Percentiles rank a stretch among this genome's conserved stretches.
Evolutionary conservation across 2,797 vertebrate genomes (phyloP).

Genomic region (Delichon dasypus): DNA sequence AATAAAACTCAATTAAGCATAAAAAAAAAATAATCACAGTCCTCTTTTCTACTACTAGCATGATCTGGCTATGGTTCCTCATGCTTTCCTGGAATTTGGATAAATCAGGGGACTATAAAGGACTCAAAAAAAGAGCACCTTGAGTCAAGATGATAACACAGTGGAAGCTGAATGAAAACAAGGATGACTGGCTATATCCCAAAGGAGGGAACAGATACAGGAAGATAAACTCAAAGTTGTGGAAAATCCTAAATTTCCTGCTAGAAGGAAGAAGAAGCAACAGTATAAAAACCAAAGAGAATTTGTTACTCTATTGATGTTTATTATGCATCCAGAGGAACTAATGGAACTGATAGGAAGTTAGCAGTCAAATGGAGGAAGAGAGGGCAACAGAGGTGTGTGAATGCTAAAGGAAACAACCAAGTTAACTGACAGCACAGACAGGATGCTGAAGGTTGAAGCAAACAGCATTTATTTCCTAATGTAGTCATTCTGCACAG

Average conservation of each 20-base stretch:
- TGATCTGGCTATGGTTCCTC: not conserved
- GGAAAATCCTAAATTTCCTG: not conserved
- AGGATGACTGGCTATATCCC: not conserved
- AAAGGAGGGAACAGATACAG: not conserved
- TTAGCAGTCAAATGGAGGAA: slow-evolving; percentile 2
- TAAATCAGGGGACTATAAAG: not conserved
- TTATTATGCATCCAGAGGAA: not conserved
- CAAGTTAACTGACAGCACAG: not conserved
- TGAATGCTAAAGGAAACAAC: not conserved
- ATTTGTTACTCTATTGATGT: not conserved
- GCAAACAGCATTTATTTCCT: not conserved
- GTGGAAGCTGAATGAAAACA: not conserved
- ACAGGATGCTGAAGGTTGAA: not conserved
- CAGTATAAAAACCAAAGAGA: not conserved
- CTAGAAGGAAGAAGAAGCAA: not conserved
- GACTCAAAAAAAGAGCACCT: not conserved
- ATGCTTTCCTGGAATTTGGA: not conserved
- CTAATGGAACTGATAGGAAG: not conserved
- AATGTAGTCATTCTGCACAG: not conserved
- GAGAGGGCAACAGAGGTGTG: not conserved
- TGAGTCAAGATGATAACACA: not conserved
- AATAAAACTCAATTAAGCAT: not conserved
- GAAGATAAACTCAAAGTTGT: not conserved
- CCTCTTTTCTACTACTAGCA: not conserved
- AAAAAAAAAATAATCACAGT: not conserved